A percentile compares a stretch with the other conserved stretches of the same genome.
These are phyloP conservation scores for Dreissena rostriformis DNA, from an alignment of 1,140 invertebrate genomes.

Conservation along the genomic window DNA sequence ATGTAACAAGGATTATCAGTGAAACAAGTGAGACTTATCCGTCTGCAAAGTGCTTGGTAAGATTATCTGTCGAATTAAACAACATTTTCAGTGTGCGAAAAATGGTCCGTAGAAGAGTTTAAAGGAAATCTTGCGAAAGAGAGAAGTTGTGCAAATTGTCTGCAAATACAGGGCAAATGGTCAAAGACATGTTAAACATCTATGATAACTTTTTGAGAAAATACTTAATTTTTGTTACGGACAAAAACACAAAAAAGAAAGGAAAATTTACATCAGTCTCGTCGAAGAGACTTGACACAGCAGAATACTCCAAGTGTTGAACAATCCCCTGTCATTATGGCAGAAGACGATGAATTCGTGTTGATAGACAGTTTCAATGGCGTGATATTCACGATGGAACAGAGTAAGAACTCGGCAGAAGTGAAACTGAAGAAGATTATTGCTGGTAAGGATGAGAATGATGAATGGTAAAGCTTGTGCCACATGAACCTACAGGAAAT, in stretches of 20 bases:
- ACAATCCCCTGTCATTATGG: slow-evolving; percentile 12
- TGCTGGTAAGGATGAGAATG: slow-evolving; percentile 13
- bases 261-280: neutral
- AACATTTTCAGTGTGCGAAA: too few species aligned
- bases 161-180: too few species aligned
- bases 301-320: neutral
- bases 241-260: slow-evolving; percentile 42
- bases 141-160: too few species aligned
- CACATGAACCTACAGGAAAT: too few species aligned
- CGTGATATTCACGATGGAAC: slow-evolving; percentile 33
- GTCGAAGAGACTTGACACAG: neutral
- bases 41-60: too few species aligned
- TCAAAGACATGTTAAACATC: too few species aligned
- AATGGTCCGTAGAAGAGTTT: too few species aligned
- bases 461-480: too few species aligned
- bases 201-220: slow-evolving; percentile 1
- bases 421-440: slow-evolving; percentile 35
- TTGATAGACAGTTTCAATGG: slow-evolving; percentile 43
- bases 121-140: too few species aligned
- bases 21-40: too few species aligned
- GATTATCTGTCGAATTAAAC: too few species aligned
- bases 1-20: too few species aligned
- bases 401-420: slow-evolving; percentile 28
- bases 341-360: slow-evolving; percentile 44
- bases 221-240: slow-evolving; percentile 36